Evolutionary conservation across 2,113 vertebrate genomes (phyloP).

Genomic region (Hemichromis elongatus): DNA sequence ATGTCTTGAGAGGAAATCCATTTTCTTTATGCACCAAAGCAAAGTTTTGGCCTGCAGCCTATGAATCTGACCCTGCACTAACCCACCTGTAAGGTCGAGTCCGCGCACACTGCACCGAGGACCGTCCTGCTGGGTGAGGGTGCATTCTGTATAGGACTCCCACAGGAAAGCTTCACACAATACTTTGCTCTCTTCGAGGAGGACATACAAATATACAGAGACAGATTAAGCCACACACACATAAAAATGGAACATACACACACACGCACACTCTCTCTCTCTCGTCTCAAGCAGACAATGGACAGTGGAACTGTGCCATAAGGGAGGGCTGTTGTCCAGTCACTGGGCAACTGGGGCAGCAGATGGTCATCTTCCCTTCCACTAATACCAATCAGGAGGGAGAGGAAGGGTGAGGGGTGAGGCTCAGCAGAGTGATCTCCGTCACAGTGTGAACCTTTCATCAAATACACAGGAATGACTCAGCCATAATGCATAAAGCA

Average conservation of each 20-base stretch:
- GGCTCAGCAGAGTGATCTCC: constrained; percentile 20
- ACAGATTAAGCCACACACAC: constrained; percentile 31
- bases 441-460: constrained; percentile 32
- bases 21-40: constrained; percentile 33
- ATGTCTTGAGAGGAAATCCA: constrained; percentile 56
- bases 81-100: constrained; percentile 15
- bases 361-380: constrained; percentile 75
- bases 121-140: constrained; percentile 32
- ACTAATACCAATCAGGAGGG: constrained; percentile 56
- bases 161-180: constrained; percentile 67
- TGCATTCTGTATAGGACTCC: constrained; percentile 47
- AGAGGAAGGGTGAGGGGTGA: background rate
- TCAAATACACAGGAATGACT: constrained; percentile 59
- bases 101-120: background rate
- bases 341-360: constrained; percentile 72
- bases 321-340: constrained; percentile 67
- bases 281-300: constrained; percentile 50
- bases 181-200: constrained; percentile 55
- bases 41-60: constrained; percentile 27
- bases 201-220: constrained; percentile 21
- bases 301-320: constrained; percentile 66
- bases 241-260: background rate
- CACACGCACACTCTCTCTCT: background rate
- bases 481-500: constrained; percentile 47
- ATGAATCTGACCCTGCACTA: constrained; percentile 42